Percentiles rank a stretch among this genome's conserved stretches.
phyloP scores from a whole-genome alignment of 2,113 vertebrate species.

The Pterophyllum scalare region DNA sequence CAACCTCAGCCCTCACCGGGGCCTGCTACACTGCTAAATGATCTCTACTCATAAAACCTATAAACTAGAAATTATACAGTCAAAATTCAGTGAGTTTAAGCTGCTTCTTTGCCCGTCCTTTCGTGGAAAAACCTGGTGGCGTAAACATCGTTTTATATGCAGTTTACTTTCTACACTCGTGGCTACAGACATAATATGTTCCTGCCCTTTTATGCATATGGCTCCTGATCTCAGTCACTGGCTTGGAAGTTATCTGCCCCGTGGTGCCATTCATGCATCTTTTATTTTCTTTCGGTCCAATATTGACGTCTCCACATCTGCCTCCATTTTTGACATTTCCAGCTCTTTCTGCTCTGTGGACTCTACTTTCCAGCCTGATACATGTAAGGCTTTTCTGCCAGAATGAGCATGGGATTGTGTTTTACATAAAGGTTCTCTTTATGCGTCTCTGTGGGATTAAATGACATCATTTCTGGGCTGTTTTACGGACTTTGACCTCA shows the following conservation, averaged over 20 bases:
- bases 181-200: neutral
- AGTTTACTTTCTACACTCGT: neutral
- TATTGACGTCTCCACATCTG: constrained; percentile 1
- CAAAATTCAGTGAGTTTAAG: neutral
- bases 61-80: neutral
- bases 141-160: neutral
- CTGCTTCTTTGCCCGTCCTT: fast-evolving
- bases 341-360: neutral
- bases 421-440: constrained; percentile 10
- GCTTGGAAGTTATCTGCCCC: neutral
- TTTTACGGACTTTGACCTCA: constrained; percentile 18
- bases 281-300: neutral
- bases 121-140: too few relatives aligned
- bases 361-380: neutral
- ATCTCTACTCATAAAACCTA: neutral
- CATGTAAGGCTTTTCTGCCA: neutral
- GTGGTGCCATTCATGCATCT: constrained; percentile 5
- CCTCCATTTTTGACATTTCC: neutral
- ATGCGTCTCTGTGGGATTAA: constrained; percentile 46
- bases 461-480: constrained; percentile 32
- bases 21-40: neutral
- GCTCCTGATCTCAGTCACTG: neutral
- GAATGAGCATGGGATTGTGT: neutral
- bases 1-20: neutral
- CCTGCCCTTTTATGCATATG: neutral